Evolutionary conservation across 2,797 vertebrate genomes (phyloP), one percentile per base, ranked within the genome.

Genomic region (Semotilus atromaculatus): DNA sequence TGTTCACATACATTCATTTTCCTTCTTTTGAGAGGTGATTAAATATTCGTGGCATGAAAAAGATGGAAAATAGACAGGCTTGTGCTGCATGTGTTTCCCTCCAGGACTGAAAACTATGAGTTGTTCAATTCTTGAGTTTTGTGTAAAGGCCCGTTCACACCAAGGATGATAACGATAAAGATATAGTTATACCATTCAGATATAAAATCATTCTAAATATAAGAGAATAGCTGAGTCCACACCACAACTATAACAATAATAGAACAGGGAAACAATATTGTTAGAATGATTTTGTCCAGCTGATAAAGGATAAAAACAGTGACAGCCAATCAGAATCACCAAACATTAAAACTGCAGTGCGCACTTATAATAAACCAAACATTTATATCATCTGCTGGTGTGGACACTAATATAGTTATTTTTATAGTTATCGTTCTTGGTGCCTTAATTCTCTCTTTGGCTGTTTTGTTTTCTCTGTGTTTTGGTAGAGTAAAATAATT

Each of bases 401-500:
- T 60, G 55, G 10, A 60, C 10, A 2, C n/a, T 60, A n/a, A 58
- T 43, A 11, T 3, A 43, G 43, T 53, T 53, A 21, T 21, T 21
- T 21, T 53, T 26, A 5, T 26, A 60, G 55, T 26, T 60, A 5
- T 58, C 1, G 10, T 13, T 60, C 10, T 26, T 60, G 55, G 55
- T 58, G 11, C 11, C 58, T 60, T 60, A 13, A 13, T 16, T 43
- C n/a, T 55, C 21, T 34, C 62, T 68, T 16, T 45, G 31, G 26
- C 6, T 21, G 58, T 72, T 72, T 64, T 23, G 34, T 68, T 60
- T 67, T 1, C 4, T 23, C 10, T 51, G 40, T 55, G 29, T 73
- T 82, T 38, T 76, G 29, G 8, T 55, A 38, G 23, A 80, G 21
- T 31, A 48, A 88, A 87, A 62, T 67, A 82, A 77, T 10, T 29